Percentiles rank a stretch among this genome's conserved stretches.
phyloP scores from a whole-genome alignment of 2,113 vertebrate species.

The Echinops telfairi region DNA sequence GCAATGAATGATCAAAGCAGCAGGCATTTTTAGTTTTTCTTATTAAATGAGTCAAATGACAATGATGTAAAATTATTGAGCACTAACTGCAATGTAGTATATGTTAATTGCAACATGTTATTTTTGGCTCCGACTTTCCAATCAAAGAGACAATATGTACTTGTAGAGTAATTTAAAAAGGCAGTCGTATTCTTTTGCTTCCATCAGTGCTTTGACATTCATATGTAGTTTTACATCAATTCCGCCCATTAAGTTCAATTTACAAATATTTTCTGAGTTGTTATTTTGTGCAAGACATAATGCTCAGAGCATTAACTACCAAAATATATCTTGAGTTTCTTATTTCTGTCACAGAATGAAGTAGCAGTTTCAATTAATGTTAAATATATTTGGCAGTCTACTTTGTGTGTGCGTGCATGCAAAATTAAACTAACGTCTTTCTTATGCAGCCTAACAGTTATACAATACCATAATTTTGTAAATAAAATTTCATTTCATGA shows the following conservation, averaged over 20 bases:
- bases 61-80: constrained; percentile 7
- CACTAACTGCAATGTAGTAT: neutral
- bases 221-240: neutral
- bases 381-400: neutral
- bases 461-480: neutral
- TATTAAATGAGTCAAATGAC: constrained; percentile 50
- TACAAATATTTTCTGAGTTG: constrained; percentile 52
- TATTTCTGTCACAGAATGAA: constrained; percentile 36
- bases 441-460: neutral
- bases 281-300: constrained; percentile 32
- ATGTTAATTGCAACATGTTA: constrained; percentile 24
- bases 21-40: constrained; percentile 39
- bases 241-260: constrained; percentile 34
- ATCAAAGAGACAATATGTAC: neutral
- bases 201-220: neutral
- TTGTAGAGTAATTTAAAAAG: neutral
- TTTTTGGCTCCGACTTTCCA: constrained; percentile 33
- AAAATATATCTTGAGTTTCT: neutral
- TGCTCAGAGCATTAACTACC: constrained; percentile 51
- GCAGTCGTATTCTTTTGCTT: neutral
- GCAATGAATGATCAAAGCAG: constrained; percentile 56
- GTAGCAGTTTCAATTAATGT: constrained; percentile 5
- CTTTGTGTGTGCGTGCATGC: neutral
- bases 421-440: neutral
- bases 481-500: neutral